Evolutionary conservation across 64 coral and sea anemone genomes (phyloP).

Genomic region (Dendronephthya gigantea): DNA sequence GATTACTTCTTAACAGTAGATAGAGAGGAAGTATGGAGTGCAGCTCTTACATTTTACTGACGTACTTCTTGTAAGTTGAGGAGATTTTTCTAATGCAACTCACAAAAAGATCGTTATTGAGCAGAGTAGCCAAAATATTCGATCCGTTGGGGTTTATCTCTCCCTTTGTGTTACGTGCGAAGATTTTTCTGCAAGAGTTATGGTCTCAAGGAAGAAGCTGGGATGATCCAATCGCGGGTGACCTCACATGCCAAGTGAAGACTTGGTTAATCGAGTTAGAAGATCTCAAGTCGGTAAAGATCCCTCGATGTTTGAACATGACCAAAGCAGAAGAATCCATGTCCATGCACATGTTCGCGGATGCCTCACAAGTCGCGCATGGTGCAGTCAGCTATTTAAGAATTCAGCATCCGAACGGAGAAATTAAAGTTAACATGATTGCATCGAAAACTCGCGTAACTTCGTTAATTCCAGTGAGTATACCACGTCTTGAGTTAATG

Average conservation of each 20-base stretch:
- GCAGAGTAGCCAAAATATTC: no score
- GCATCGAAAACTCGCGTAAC: background rate
- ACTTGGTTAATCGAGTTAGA: background rate
- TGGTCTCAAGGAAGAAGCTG: no score
- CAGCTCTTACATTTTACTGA: background rate
- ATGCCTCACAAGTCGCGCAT: background rate
- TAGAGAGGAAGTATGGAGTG: background rate
- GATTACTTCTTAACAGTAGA: background rate
- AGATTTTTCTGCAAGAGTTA: background rate
- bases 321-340: background rate
- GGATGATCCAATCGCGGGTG: no score
- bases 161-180: no score
- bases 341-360: background rate
- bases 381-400: background rate
- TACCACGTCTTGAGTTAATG: background rate
- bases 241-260: background rate
- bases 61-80: no score
- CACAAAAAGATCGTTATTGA: no score
- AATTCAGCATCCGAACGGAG: background rate
- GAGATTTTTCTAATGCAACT: no score
- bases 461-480: background rate
- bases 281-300: background rate
- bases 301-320: background rate
- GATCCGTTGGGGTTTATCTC: background rate
- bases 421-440: background rate